Conservation (phyloP, 2,113 vertebrate species). For the Lanius ludovicianus region DNA sequence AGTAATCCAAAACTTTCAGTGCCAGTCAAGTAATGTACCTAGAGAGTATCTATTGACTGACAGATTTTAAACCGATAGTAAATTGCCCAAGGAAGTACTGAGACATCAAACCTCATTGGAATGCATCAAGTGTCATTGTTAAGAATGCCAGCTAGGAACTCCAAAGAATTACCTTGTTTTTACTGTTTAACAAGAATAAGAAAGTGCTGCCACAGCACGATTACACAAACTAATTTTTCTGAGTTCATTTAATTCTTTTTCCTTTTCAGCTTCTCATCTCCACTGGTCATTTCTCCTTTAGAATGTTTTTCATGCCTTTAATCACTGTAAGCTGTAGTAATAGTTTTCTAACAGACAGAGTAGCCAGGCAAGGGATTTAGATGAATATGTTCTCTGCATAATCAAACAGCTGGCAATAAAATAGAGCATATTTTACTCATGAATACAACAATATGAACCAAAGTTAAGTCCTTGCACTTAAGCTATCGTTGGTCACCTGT, state of each 20-base stretch:
- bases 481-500: not conserved
- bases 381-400: not conserved
- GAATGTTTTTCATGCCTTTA: not conserved
- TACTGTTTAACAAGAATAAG: conserved; percentile 49
- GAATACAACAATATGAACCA: not conserved
- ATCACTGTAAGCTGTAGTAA: conserved; percentile 5
- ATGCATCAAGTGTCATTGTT: not conserved
- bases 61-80: conserved; percentile 41
- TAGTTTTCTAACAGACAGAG: not conserved
- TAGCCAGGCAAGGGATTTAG: not conserved
- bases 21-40: not conserved
- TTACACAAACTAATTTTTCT: not conserved
- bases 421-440: not conserved
- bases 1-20: not conserved
- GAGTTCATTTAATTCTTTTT: conserved; percentile 18
- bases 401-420: not conserved
- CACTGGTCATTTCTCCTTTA: conserved; percentile 6
- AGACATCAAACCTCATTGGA: conserved; percentile 27
- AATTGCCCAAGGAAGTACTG: conserved; percentile 38
- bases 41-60: conserved; percentile 29
- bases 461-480: not conserved
- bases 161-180: not conserved
- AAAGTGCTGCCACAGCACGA: not conserved
- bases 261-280: not conserved
- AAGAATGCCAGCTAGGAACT: conserved; percentile 16